Conservation (phyloP, 2,797 vertebrate genomes). For the Brachyrhaphis roseni region DNA sequence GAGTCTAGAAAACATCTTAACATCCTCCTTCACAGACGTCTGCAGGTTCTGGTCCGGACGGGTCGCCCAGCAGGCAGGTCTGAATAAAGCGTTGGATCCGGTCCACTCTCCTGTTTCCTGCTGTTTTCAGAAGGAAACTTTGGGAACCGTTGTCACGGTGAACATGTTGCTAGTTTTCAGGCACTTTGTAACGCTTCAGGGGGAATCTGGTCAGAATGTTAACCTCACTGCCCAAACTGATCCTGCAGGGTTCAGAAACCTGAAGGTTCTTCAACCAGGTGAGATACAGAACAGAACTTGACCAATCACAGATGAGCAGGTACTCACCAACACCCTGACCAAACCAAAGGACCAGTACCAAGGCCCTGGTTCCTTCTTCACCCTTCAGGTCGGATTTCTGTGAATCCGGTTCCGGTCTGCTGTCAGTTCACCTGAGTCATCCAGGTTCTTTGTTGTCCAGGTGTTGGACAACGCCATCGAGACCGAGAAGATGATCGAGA, state of each 20-base stretch:
- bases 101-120: background rate
- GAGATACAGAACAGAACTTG: no score
- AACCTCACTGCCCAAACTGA: no score
- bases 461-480: slow-evolving; percentile 96
- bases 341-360: background rate
- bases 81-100: background rate
- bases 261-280: no score
- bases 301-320: background rate
- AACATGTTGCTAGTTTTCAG: background rate
- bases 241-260: no score
- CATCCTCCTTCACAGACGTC: no score
- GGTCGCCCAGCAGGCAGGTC: no score
- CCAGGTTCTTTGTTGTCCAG: slow-evolving; percentile 50
- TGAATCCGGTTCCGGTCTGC: background rate
- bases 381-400: background rate
- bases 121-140: background rate
- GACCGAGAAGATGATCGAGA: slow-evolving; percentile 97
- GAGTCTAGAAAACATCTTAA: no score
- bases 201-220: background rate
- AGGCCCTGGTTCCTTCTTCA: background rate
- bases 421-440: background rate
- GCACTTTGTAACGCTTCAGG: background rate
- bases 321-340: background rate
- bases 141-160: background rate
- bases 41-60: no score